phyloP scores from a whole-genome alignment of 2,888 invertebrate genomes.

The Scaptomyza polygonia region DNA sequence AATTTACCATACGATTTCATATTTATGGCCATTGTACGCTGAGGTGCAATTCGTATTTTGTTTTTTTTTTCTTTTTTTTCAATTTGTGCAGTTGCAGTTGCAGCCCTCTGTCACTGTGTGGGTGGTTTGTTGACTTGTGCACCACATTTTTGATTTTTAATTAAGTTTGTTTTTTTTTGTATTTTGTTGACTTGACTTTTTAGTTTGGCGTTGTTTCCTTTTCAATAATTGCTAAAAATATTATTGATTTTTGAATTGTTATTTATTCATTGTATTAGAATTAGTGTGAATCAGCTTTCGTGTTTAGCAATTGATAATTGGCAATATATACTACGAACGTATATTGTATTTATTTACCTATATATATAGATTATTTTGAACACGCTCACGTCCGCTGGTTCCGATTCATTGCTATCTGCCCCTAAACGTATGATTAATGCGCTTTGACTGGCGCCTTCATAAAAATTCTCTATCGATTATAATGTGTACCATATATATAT shows the following conservation, averaged over 20 bases:
- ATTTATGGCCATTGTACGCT: constrained; percentile 76
- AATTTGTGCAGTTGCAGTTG: constrained; percentile 14
- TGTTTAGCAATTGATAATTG: constrained; percentile 45
- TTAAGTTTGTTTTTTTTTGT: constrained; percentile 50
- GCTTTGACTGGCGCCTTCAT: constrained; percentile 58
- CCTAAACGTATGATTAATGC: constrained; percentile 41
- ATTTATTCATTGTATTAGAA: constrained; percentile 14
- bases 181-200: constrained; percentile 9
- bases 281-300: constrained; percentile 64
- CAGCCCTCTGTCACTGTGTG: constrained; percentile 46
- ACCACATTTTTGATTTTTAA: constrained; percentile 58
- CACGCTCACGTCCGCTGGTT: constrained; percentile 14
- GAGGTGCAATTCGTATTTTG: constrained; percentile 55
- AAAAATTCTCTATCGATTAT: constrained; percentile 34
- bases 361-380: constrained; percentile 30
- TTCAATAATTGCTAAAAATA: constrained; percentile 39
- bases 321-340: constrained; percentile 17
- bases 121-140: constrained; percentile 68
- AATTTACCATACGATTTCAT: constrained; percentile 79
- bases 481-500: not conserved
- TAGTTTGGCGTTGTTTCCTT: constrained; percentile 20
- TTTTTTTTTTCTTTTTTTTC: constrained; percentile 44
- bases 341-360: constrained; percentile 5
- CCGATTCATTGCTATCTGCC: constrained; percentile 13
- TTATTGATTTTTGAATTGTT: not conserved